phyloP scores from a whole-genome alignment of 2,113 vertebrate species.

The Hassar affinis region DNA sequence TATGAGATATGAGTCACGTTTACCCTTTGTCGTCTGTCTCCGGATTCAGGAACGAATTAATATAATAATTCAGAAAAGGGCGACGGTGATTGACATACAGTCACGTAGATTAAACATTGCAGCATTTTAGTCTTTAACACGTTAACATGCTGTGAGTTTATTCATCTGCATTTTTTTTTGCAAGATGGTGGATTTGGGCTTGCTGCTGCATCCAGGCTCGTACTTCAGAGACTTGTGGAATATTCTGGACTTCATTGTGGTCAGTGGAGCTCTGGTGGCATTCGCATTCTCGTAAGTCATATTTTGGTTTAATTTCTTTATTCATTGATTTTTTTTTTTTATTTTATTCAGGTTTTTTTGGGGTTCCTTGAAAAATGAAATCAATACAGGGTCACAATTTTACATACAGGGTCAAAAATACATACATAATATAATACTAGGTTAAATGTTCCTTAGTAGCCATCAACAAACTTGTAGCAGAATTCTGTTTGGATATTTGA shows the following conservation, averaged over 20 bases:
- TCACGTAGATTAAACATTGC: too few species aligned
- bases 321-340: too few species aligned
- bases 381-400: too few species aligned
- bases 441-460: too few species aligned
- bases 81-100: neutral
- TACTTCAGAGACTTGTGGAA: constrained; percentile 85
- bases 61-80: neutral
- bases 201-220: constrained; percentile 73
- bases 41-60: constrained; percentile 26
- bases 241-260: constrained; percentile 97
- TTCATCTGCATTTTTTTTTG: neutral
- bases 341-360: too few species aligned
- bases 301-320: too few species aligned
- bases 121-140: neutral
- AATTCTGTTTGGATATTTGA: too few species aligned
- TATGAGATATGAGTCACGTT: constrained; percentile 21
- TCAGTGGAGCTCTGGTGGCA: constrained; percentile 97
- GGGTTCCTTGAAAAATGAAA: too few species aligned
- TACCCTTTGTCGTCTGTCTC: neutral
- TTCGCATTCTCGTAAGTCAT: constrained; percentile 97
- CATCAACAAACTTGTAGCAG: too few species aligned
- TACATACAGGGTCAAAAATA: too few species aligned
- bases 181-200: constrained; percentile 76
- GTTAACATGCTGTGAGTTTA: neutral
- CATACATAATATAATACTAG: too few species aligned